Evolutionary conservation across 2,888 invertebrate genomes (phyloP), one percentile per base, ranked within the genome.

Genomic region (Phytoseiulus persimilis): DNA sequence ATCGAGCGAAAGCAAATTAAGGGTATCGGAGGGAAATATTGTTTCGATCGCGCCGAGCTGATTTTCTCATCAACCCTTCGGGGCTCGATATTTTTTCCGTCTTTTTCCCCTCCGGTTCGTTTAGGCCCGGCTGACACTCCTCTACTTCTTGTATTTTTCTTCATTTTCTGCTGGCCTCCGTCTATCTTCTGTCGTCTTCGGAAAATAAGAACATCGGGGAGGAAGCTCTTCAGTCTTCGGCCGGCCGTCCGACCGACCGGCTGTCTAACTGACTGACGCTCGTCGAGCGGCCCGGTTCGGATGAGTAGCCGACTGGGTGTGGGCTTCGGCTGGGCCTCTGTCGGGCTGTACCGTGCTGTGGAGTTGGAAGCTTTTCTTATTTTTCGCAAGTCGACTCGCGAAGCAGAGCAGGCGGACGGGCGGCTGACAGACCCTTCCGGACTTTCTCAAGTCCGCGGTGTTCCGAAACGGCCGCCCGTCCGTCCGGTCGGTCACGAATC

Each of bases 151-250:
- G 28, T 28, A 65, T 65, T 65, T 65, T 65, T 65, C 65, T 65
- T 65, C 65, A 65, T 65, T 65, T 65, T 65, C 65, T 65, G 65
- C 65, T 65, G 11, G 65, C 1, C 65, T 65, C 65, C 65, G 65
- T 65, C 65, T 65, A 65, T 65, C 65, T 65, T 65, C 65, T 65
- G 65, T 65, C 65, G 65, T 65, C 65, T 65, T 65, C 65, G 65
- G 65, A 65, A 65, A 65, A 65, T 65, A 65, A 65, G 65, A 65
- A 65, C 65, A 65, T 65, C 65, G 65, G 65, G 65, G 18, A 65
- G 65, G 65, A 65, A 65, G 65, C 65, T 65, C 65, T 65, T 65
- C 65, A 65, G 65, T 65, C 65, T 65, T 65, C 65, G 18, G 65
- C 65, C 18, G 28, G 65, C 65, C 18, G 65, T 65, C 18, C 65